Evolutionary conservation across 2,797 vertebrate genomes (phyloP).

Genomic region (Cyclopterus lumpus): DNA sequence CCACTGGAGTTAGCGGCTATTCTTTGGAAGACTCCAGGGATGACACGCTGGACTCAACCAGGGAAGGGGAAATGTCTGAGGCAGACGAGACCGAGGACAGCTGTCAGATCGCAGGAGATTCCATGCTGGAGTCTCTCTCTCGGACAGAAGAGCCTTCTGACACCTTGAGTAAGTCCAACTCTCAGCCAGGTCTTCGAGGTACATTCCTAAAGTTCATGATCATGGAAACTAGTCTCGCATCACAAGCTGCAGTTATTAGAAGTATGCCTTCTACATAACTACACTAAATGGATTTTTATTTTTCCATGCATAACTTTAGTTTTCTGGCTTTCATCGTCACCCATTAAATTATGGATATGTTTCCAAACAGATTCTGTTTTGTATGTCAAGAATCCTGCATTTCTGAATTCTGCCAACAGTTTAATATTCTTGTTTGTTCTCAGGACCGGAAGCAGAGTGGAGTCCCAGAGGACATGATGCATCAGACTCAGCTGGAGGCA

Average conservation of each 20-base stretch:
- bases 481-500: constrained; percentile 74
- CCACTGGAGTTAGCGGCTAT: constrained; percentile 58
- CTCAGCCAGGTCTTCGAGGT: constrained; percentile 70
- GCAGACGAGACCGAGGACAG: constrained; percentile 63
- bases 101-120: constrained; percentile 57
- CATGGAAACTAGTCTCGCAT: neutral
- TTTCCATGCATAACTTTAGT: accelerated
- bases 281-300: neutral
- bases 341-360: neutral
- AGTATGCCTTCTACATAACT: too few relatives aligned
- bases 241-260: neutral
- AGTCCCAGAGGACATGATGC: constrained; percentile 80
- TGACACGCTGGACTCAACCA: constrained; percentile 61
- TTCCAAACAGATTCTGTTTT: neutral
- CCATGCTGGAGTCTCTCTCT: constrained; percentile 70
- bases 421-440: constrained; percentile 26
- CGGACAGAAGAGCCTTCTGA: constrained; percentile 62
- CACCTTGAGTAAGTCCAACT: constrained; percentile 56
- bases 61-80: constrained; percentile 56
- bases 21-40: constrained; percentile 64
- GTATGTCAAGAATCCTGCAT: neutral
- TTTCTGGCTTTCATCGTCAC: neutral
- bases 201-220: constrained; percentile 19
- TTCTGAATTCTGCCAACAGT: neutral
- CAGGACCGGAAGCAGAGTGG: constrained; percentile 76